Evolutionary conservation across 2,888 invertebrate genomes (phyloP).

Genomic region (Megastigmus dorsalis): DNA sequence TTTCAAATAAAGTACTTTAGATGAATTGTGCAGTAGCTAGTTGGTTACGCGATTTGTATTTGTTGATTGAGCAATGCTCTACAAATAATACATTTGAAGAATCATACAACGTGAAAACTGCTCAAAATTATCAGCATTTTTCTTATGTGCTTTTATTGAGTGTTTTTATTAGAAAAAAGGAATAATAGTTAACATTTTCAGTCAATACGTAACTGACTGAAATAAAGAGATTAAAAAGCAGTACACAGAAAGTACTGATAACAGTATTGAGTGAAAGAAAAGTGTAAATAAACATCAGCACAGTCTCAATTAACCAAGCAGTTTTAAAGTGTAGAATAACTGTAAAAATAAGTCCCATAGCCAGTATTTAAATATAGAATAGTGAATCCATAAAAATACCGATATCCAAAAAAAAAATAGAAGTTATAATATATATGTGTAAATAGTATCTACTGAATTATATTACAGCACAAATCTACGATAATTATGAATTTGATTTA

Average conservation of each 20-base stretch:
- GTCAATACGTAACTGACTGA: slow-evolving; percentile 14
- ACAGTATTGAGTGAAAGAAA: background rate
- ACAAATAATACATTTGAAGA: background rate
- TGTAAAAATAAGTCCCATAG: slow-evolving; percentile 42
- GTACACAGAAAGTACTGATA: slow-evolving; percentile 5
- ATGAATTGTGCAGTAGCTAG: slow-evolving; percentile 23
- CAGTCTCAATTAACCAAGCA: slow-evolving; percentile 53
- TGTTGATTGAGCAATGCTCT: slow-evolving; percentile 6
- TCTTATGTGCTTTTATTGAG: slow-evolving; percentile 2
- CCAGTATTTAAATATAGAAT: slow-evolving; percentile 36
- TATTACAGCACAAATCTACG: background rate
- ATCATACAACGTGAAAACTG: slow-evolving; percentile 7
- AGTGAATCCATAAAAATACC: slow-evolving; percentile 21
- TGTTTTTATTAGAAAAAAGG: background rate
- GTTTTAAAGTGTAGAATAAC: slow-evolving; percentile 24
- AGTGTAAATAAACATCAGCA: slow-evolving; percentile 27
- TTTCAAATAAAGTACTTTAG: too few species aligned
- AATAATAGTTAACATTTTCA: slow-evolving; percentile 2
- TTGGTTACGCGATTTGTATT: slow-evolving; percentile 33
- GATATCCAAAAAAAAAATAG: slow-evolving; percentile 10
- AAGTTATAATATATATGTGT: background rate
- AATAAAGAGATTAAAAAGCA: background rate
- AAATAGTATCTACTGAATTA: background rate
- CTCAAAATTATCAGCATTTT: background rate
- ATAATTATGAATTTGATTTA: slow-evolving; percentile 6